Evolutionary conservation across 2,113 vertebrate genomes (phyloP), one percentile per base, ranked within the genome.

Genomic region (Otus sunia): DNA sequence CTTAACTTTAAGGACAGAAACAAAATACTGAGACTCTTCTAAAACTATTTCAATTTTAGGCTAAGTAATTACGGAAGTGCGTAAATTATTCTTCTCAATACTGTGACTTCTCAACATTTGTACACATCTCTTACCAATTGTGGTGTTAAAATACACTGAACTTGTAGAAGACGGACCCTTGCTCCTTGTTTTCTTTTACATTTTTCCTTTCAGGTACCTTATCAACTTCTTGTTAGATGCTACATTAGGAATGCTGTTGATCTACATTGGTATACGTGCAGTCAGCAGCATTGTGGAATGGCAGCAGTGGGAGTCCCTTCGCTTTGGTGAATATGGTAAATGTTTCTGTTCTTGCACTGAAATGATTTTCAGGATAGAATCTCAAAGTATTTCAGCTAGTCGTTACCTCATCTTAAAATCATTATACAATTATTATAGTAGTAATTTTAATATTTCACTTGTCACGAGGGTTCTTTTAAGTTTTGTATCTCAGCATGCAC

Each of bases 211-310:
- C 64, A 99, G 99, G 98, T 99, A 99, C 98, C 99, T 99, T 97
- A 99, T 99, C 96, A 99, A 99, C 97, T 99, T 99, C 96, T 98
- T 99, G 71, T 97, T 99, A 96, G 99, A 99, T 41, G 99, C 99
- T 72, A 99, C 99, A 0, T 96, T 99, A 93, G 99, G 99, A 67
- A 99, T 99, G 99, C 98, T 99, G 96, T 98, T 99, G 18, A 99
- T 99, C 98, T 99, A 99, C 32, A 98, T 98, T 6, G 99, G 99
- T 1, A 98, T 99, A 60, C 98, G 98, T 17, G 98, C 98, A 0
- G 98, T 99, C 95, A 99, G 99, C 62, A 98, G 98, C 91, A 77
- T 99, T 64, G 99, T 99, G 73, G 99, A 99, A 80, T 99, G 99
- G 99, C 98, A 98, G 95, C 99, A 99, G 95, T 99, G 99, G 99